Evolutionary conservation across 2,113 vertebrate genomes (phyloP).

Genomic region (Chaetodon auriga): DNA sequence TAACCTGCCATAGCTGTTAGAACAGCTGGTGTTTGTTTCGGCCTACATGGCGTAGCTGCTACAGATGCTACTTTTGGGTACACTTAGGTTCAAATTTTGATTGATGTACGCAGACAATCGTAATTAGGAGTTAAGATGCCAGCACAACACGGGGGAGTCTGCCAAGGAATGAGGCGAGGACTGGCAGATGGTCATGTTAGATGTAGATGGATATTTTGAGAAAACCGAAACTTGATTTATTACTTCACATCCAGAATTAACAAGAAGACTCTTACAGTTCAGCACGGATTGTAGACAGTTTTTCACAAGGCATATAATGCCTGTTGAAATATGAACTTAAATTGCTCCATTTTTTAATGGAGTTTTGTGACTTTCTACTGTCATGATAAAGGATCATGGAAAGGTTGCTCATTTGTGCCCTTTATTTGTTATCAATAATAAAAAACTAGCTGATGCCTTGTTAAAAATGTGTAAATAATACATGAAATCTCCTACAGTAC

Average conservation of each 20-base stretch:
- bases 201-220: neutral
- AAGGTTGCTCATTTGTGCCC: too few species aligned
- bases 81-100: neutral
- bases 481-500: neutral
- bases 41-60: constrained; percentile 19
- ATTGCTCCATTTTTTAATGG: neutral
- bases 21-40: constrained; percentile 51
- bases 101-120: neutral
- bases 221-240: neutral
- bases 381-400: neutral
- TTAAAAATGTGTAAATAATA: neutral
- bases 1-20: constrained; percentile 22
- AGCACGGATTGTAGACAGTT: neutral
- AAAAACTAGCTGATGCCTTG: neutral
- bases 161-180: neutral
- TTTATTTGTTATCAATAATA: neutral
- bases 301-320: neutral
- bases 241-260: neutral
- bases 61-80: constrained; percentile 10
- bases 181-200: neutral
- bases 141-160: neutral
- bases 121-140: neutral
- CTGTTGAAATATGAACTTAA: neutral
- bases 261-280: neutral
- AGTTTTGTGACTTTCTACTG: neutral